Percentiles rank a stretch among this genome's conserved stretches.
These are phyloP conservation scores for Hypomesus transpacificus DNA, from an alignment of 2,113 vertebrate species.

Conservation along the genomic window DNA sequence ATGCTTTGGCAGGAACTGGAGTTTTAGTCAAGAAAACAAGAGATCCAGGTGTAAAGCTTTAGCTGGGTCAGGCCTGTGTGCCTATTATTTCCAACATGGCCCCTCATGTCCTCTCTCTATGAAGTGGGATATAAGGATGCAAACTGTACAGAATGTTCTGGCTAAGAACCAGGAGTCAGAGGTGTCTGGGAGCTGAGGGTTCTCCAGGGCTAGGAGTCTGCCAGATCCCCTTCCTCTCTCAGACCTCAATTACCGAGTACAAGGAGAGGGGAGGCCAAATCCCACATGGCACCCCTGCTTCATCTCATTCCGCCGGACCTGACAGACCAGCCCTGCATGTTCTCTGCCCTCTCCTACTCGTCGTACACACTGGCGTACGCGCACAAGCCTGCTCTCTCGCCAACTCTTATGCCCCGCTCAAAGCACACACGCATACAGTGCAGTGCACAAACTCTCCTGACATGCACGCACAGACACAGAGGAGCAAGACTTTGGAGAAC, in stretches of 20 bases:
- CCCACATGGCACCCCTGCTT: slow-evolving; percentile 46
- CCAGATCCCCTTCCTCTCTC: slow-evolving; percentile 48
- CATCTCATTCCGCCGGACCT: slow-evolving; percentile 36
- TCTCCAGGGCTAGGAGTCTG: slow-evolving; percentile 39
- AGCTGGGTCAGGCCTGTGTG: slow-evolving; percentile 29
- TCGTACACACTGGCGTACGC: too few species aligned
- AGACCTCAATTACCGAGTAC: slow-evolving; percentile 60
- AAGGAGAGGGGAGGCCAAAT: slow-evolving; percentile 51
- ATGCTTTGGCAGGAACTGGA: too few species aligned
- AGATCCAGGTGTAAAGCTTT: slow-evolving; percentile 26
- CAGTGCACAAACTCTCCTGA: neutral
- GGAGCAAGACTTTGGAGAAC: slow-evolving; percentile 47
- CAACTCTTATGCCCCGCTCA: slow-evolving; percentile 37
- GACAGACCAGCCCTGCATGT: slow-evolving; percentile 34
- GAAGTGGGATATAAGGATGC: slow-evolving; percentile 46
- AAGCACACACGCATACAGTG: slow-evolving; percentile 17
- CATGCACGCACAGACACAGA: neutral
- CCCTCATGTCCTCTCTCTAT: slow-evolving; percentile 28
- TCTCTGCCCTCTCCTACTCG: neutral
- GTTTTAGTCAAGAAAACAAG: neutral
- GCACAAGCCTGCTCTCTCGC: slow-evolving; percentile 10
- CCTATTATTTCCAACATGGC: slow-evolving; percentile 21
- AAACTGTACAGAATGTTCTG: slow-evolving; percentile 21
- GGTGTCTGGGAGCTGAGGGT: slow-evolving; percentile 27
- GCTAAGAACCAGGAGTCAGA: slow-evolving; percentile 21